Percentiles rank a stretch among this genome's conserved stretches.
phyloP scores from a whole-genome alignment of 92 coral and sea anemone species.

The Isaurus tuberculatus region DNA sequence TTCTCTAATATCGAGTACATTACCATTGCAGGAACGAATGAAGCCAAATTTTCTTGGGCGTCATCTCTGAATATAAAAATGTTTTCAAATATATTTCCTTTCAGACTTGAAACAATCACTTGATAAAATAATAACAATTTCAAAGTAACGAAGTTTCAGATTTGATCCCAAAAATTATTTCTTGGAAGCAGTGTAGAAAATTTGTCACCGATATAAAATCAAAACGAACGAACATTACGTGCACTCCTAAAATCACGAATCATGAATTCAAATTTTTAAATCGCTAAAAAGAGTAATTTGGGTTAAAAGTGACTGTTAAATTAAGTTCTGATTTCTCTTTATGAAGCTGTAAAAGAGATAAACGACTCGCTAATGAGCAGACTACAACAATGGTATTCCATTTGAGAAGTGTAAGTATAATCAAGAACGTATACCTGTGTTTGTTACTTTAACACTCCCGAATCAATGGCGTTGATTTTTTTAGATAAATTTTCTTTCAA shows the following conservation, averaged over 20 bases:
- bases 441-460: too few species aligned
- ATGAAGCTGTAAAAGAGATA: too few species aligned
- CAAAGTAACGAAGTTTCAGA: too few species aligned
- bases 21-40: too few species aligned
- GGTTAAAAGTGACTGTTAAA: not conserved
- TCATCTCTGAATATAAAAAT: not conserved
- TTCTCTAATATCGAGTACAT: too few species aligned
- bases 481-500: too few species aligned
- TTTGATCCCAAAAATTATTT: not conserved
- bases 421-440: too few species aligned
- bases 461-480: too few species aligned
- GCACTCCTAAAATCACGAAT: not conserved
- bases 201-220: not conserved
- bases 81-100: not conserved
- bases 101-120: not conserved
- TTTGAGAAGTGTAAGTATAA: too few species aligned
- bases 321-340: not conserved
- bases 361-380: too few species aligned
- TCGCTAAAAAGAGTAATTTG: not conserved
- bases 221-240: not conserved
- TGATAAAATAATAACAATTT: not conserved
- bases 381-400: too few species aligned
- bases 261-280: not conserved
- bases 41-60: too few species aligned
- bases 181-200: not conserved